Conservation (phyloP, 2,797 vertebrate genomes). For the Takifugu rubripes region DNA sequence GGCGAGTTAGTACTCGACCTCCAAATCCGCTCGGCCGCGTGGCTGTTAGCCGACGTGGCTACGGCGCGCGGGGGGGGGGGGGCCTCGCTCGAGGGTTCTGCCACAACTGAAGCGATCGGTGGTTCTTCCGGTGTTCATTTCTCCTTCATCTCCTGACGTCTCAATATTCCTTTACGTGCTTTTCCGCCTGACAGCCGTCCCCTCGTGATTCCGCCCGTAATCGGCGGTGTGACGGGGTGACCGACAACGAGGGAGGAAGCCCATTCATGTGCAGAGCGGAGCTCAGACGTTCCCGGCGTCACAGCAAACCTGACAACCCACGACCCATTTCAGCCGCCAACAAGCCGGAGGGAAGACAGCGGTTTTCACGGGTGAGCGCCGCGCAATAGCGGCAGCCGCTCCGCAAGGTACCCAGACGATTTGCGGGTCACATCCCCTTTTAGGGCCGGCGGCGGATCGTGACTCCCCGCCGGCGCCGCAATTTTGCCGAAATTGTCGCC, state of each 20-base stretch:
- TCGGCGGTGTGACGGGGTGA: constrained; percentile 37
- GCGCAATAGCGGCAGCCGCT: constrained; percentile 40
- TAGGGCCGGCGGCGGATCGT: constrained; percentile 31
- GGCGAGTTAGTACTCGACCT: constrained; percentile 48
- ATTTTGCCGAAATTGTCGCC: constrained; percentile 29
- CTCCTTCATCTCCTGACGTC: constrained; percentile 21
- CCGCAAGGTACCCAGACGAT: constrained; percentile 47
- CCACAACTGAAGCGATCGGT: too few relatives aligned
- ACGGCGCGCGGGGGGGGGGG: neutral
- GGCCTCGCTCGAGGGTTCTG: too few relatives aligned
- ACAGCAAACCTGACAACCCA: constrained; percentile 47
- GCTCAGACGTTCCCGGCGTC: constrained; percentile 41
- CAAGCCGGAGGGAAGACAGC: constrained; percentile 10
- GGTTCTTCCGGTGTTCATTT: neutral
- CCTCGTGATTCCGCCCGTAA: constrained; percentile 42
- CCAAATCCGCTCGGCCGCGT: constrained; percentile 1
- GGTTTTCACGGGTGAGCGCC: constrained; percentile 45
- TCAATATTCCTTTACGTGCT: constrained; percentile 19
- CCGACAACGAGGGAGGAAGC: constrained; percentile 9
- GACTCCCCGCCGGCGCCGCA: constrained; percentile 18
- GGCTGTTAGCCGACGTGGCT: constrained; percentile 13
- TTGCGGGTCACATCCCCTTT: constrained; percentile 47
- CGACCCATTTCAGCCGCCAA: constrained; percentile 61
- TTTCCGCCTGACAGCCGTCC: constrained; percentile 32
- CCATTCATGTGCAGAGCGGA: constrained; percentile 39